Percentiles rank a stretch among this genome's conserved stretches.
These are phyloP conservation scores for Naja naja DNA, from an alignment of 2,113 vertebrate species.

Conservation along the genomic window DNA sequence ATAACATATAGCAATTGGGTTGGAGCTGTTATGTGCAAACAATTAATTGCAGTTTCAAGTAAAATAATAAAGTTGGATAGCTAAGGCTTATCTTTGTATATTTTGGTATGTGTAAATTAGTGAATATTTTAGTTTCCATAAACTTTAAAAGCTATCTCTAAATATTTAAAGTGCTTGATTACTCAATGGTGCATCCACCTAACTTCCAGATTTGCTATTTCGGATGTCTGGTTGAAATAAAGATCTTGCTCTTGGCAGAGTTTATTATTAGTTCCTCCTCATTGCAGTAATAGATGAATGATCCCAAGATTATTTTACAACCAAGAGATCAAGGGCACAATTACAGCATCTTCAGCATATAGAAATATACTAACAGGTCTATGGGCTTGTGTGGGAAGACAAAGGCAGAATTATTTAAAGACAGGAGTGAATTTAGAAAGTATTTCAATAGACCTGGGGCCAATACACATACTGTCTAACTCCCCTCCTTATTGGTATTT, in stretches of 20 bases:
- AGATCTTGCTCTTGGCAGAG: background rate
- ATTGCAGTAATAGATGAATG: background rate
- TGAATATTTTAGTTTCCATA: background rate
- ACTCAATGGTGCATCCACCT: background rate
- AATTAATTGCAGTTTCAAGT: background rate
- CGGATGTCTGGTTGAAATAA: background rate
- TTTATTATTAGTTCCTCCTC: background rate
- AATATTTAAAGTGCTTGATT: background rate
- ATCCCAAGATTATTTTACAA: background rate
- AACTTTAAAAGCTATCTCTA: background rate
- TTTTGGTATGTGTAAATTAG: background rate
- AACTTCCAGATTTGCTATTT: background rate
- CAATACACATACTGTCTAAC: background rate
- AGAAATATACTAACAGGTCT: background rate
- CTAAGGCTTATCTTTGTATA: background rate
- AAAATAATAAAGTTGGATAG: background rate
- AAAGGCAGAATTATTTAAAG: background rate
- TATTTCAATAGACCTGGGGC: background rate
- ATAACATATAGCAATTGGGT: background rate
- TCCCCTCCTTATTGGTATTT: background rate
- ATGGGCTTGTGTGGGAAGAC: background rate
- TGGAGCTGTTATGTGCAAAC: background rate
- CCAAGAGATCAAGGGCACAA: background rate
- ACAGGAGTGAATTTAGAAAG: background rate
- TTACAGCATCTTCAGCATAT: background rate